Conservation (phyloP, 2,113 vertebrate genomes). For the Sphyrna mokarran region DNA sequence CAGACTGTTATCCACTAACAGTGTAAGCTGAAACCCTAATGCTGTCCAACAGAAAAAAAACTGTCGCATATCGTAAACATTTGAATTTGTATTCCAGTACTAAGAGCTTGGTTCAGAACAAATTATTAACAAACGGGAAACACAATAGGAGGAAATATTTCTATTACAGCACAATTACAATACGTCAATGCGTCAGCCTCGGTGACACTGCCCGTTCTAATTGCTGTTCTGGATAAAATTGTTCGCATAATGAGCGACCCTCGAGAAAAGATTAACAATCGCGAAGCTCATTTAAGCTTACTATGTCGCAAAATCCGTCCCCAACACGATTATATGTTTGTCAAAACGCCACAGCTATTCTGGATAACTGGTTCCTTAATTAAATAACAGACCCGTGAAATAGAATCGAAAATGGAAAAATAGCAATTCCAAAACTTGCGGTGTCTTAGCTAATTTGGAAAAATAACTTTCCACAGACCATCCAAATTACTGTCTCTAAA, state of each 20-base stretch:
- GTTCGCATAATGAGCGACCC: neutral
- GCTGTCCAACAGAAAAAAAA: constrained; percentile 21
- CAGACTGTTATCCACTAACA: neutral
- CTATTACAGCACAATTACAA: neutral
- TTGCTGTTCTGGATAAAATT: neutral
- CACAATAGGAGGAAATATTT: neutral
- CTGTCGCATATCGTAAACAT: neutral
- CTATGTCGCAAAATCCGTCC: neutral
- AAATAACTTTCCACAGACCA: neutral
- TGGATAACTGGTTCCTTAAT: neutral
- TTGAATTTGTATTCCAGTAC: neutral
- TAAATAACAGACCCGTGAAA: neutral
- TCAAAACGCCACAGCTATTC: neutral
- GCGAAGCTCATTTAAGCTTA: neutral
- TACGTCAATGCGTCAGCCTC: neutral
- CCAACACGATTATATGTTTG: neutral
- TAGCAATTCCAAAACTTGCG: neutral
- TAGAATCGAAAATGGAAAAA: neutral
- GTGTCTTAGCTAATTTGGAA: neutral
- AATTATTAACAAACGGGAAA: constrained; percentile 1
- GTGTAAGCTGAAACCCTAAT: constrained; percentile 28
- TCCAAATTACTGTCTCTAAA: neutral
- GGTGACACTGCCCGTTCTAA: neutral
- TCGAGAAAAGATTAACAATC: constrained; percentile 22
- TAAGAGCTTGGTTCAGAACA: neutral